phyloP scores from a whole-genome alignment of 2,113 vertebrate genomes.

The Cnemophilus loriae region DNA sequence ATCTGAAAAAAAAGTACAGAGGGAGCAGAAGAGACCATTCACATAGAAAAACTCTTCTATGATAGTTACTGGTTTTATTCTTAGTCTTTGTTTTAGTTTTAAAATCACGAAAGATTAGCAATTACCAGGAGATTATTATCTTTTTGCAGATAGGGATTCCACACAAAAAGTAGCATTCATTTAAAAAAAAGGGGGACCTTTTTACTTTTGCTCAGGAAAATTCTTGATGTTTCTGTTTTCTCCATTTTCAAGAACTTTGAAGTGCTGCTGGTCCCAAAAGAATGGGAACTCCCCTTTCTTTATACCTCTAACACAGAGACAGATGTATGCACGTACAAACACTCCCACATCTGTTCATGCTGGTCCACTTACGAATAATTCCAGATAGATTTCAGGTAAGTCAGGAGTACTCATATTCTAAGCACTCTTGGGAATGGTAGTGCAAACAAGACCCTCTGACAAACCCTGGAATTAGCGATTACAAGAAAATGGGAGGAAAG shows the following conservation, averaged over 20 bases:
- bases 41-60: not conserved
- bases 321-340: not conserved
- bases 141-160: not conserved
- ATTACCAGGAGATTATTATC: not conserved
- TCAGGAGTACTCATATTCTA: not conserved
- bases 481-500: not conserved
- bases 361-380: not conserved
- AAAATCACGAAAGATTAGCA: not conserved
- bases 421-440: not conserved
- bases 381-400: not conserved
- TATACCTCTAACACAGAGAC: not conserved
- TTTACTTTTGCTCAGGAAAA: not conserved
- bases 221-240: not conserved
- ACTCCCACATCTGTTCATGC: not conserved
- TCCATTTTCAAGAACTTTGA: not conserved
- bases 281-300: not conserved
- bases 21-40: not conserved
- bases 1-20: not conserved
- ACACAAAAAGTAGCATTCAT: not conserved
- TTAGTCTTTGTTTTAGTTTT: not conserved
- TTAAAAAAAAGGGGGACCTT: rapidly evolving
- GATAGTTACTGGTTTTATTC: not conserved
- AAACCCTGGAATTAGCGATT: not conserved
- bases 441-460: not conserved
- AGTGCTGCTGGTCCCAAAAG: not conserved